phyloP scores from a whole-genome alignment of 2,797 vertebrate genomes.

The Agapornis canus region DNA sequence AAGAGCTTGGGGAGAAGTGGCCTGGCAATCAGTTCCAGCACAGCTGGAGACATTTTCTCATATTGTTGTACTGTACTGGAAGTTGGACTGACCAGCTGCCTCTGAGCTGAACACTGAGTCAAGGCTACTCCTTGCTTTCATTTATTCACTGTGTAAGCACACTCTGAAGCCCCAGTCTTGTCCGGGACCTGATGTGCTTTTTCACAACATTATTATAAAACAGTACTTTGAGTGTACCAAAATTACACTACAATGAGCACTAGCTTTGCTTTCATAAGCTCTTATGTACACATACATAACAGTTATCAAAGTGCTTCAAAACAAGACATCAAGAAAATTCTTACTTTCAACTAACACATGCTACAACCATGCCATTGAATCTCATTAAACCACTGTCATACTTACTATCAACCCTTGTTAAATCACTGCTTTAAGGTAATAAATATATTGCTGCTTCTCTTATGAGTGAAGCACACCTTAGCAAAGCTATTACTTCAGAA shows the following conservation, averaged over 20 bases:
- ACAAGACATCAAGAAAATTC: background rate
- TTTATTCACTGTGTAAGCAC: background rate
- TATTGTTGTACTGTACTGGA: background rate
- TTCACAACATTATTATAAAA: background rate
- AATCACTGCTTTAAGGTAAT: background rate
- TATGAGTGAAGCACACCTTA: background rate
- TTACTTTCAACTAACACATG: background rate
- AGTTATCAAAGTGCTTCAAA: background rate
- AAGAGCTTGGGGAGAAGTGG: background rate
- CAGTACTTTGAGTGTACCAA: background rate
- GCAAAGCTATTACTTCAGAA: background rate
- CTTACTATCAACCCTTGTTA: background rate
- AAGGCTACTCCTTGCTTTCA: background rate
- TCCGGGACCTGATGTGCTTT: background rate
- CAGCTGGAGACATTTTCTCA: background rate
- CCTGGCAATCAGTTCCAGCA: background rate
- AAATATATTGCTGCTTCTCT: background rate
- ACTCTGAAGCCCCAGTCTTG: background rate
- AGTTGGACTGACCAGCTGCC: background rate
- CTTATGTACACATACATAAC: rapidly evolving
- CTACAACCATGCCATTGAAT: background rate
- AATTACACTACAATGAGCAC: background rate
- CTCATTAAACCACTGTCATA: background rate
- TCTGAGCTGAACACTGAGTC: background rate
- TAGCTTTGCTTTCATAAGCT: background rate